Conservation (phyloP, 1,140 invertebrate genomes). For the Melanaphis sacchari region DNA sequence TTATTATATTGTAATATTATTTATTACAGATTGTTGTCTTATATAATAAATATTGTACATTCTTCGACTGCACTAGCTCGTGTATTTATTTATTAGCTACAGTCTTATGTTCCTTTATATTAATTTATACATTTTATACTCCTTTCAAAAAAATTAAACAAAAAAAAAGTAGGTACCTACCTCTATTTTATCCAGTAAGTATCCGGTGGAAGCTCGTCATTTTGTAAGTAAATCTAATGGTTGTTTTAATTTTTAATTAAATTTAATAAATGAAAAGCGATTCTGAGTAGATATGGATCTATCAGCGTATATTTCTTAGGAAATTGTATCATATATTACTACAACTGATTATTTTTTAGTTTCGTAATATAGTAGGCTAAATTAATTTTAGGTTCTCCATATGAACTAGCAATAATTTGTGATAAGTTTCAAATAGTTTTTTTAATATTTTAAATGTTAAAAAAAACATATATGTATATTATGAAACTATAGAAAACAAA, state of each 20-base stretch:
- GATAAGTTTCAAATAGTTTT: no score
- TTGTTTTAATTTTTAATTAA: background rate
- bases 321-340: no score
- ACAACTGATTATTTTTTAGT: no score
- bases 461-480: no score
- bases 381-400: no score
- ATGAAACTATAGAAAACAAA: no score
- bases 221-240: background rate
- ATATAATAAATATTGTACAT: background rate
- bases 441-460: no score
- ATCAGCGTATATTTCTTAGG: no score
- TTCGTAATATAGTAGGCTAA: no score
- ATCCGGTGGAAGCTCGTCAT: background rate
- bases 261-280: background rate
- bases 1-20: slow-evolving; percentile 5
- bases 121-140: background rate
- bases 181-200: background rate
- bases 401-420: no score
- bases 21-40: background rate
- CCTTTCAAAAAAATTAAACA: background rate
- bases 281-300: background rate
- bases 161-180: background rate
- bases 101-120: background rate
- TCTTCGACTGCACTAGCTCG: background rate
- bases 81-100: background rate